Evolutionary conservation across 2,888 invertebrate genomes (phyloP).

Genomic region (Cylindroiulus punctatus): DNA sequence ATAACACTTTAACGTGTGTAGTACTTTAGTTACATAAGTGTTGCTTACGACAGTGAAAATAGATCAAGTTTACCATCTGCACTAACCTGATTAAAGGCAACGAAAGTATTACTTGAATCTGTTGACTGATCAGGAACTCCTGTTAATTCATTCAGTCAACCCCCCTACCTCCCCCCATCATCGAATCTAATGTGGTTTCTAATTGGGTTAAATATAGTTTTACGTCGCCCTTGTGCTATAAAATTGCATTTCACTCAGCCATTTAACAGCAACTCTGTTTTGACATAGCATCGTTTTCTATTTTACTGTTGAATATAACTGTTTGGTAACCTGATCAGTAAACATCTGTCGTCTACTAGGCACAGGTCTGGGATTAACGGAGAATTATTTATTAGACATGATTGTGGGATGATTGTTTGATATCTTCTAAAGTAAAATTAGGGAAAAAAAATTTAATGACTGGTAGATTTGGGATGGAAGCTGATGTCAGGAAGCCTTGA

Average conservation of each 20-base stretch:
- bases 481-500: too few relatives aligned
- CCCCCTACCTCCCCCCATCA: neutral
- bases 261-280: neutral
- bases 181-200: neutral
- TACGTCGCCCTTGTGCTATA: neutral
- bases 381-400: too few relatives aligned
- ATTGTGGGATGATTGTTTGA: too few relatives aligned
- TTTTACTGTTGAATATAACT: neutral
- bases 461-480: too few relatives aligned
- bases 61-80: neutral
- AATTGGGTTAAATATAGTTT: neutral
- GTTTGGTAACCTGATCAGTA: neutral
- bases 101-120: neutral
- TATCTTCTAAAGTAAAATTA: too few relatives aligned
- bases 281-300: neutral
- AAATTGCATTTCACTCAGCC: neutral
- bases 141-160: neutral
- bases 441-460: too few relatives aligned
- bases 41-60: neutral
- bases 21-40: neutral
- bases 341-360: too few relatives aligned
- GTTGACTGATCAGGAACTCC: neutral
- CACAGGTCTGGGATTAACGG: too few relatives aligned
- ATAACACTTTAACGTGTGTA: neutral
- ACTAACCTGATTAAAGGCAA: neutral